A percentile compares a stretch with the other conserved stretches of the same genome.
Evolutionary conservation across 2,113 vertebrate species (phyloP).

Genomic region (Chaenocephalus aceratus): DNA sequence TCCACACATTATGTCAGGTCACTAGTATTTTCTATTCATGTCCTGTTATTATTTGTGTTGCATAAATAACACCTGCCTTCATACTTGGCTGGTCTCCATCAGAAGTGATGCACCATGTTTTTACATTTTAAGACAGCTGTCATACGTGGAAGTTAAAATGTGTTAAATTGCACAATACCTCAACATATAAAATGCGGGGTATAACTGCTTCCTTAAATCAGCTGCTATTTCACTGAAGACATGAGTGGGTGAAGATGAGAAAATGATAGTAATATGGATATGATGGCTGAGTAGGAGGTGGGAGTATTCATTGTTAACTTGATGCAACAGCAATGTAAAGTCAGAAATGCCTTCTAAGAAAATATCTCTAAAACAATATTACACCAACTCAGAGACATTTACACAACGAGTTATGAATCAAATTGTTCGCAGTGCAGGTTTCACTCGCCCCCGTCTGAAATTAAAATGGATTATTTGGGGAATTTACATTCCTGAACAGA

Average conservation of each 20-base stretch:
- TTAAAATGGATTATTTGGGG: constrained; percentile 60
- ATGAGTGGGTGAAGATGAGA: not conserved
- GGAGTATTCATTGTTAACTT: not conserved
- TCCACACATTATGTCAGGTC: not conserved
- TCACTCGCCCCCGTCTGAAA: constrained; percentile 33
- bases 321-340: not conserved
- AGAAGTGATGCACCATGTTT: not conserved
- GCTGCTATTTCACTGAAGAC: not conserved
- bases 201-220: not conserved
- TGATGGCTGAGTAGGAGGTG: not conserved
- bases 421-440: not conserved
- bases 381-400: not conserved
- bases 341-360: not conserved
- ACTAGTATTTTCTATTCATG: not conserved
- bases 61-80: not conserved
- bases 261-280: not conserved
- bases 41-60: not conserved
- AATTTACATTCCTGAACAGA: constrained; percentile 72
- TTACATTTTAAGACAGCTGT: not conserved
- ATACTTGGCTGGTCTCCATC: not conserved
- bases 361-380: not conserved
- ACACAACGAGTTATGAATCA: not conserved
- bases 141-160: not conserved
- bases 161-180: not conserved
- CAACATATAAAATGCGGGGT: not conserved